Base-by-base conservation (phyloP, 2,888 invertebrate species). In the Polymixis lichenea region DNA sequence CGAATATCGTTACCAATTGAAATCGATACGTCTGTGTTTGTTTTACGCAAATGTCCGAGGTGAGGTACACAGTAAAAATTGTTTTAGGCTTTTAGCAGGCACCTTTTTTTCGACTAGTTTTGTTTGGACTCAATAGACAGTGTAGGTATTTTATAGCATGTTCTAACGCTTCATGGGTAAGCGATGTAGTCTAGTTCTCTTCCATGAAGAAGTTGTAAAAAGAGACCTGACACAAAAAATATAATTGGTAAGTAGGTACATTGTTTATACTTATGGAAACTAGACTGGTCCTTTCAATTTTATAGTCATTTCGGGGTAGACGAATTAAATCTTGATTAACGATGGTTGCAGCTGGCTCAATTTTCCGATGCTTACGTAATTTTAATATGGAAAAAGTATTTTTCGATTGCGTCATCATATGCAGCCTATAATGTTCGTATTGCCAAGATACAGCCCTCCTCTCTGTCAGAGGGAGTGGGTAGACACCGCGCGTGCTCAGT, bases 21-120 rank as follows among this genome's bases (percentile, higher is more conserved):
- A 83, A 83, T 83, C 83, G 67, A 85, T 83, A 77, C 49, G 86
- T 85, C 86, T 85, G 77, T 83, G 85, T 85, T 83, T 81, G 71
- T 65, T 70, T 46, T 51, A 62, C 70, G 64, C 61, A 82, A 81
- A 82, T 71, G 68, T 81, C 38, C 69, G 62, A 70, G 51, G 65
- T 17, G n/a, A n/a, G 32, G 43, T 56, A 73, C 46, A 74, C 74
- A 79, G 7, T 17, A 51, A 62, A 72, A 61, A n/a, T 25, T 73
- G 53, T 68, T 74, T 65, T 13, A 46, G 43, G 11, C 11, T 11
- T 46, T 46, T 46, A 56, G 32, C 53, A 38, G 38, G 32, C 73
- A 53, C 25, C 53, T 65, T 55, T 78, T 51, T 68, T 71, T 46
- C 61, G 38, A 69, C 62, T 53, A 49, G 71, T 56, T 80, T 70